Base-by-base conservation (phyloP, 2,797 vertebrate genomes). In the Thaleichthys pacificus region DNA sequence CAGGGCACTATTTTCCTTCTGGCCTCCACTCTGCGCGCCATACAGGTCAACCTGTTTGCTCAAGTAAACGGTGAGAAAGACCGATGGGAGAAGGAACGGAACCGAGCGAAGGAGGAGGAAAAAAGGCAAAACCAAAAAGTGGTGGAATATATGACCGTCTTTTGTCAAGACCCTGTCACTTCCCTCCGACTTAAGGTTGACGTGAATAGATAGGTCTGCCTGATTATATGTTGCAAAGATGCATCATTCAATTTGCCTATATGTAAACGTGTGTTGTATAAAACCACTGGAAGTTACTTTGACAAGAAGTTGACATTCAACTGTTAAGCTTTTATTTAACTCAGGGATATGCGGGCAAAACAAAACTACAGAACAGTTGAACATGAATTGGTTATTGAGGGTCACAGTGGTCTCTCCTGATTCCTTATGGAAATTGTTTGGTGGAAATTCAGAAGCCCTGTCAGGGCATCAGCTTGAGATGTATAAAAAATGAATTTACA, bases 141-240 rank as follows among this genome's bases (percentile, higher is more conserved):
- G 74, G 15, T 89, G 82, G 87, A 90, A 63, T 92, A 90, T 80
- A 85, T 91, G 61, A 89, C 89, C 0, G 84, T 88, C 61, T 89
- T 88, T 21, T 91, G 89, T 62, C 88, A 91, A 76, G 90, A 91
- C 81, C 87, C 87, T 0, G 87, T 90, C 78, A 90, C 87, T 74
- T 89, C 88, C 64, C 77, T 91, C 66, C 87, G 86, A 79, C 88
- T 90, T 76, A 90, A 89, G 75, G 91, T 92, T 14, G 87, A 91
- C 77, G 89, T 88, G 51, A 24, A 85, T 91, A 86, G 51, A 85
- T 91, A 86, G 51, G 19, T 56, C 51, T 5, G 51, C 5, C 17
- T 56, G 19, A 56, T 56, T 56, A 56, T 56, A 19, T n/a, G 4
- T 56, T n/a, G 51, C 51, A 56, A 56, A 56, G 51, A 56, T 56